Percentiles rank a stretch among this genome's conserved stretches.
Conservation (phyloP, 92 coral and sea anemone species). For the Heliopora coerulea region DNA sequence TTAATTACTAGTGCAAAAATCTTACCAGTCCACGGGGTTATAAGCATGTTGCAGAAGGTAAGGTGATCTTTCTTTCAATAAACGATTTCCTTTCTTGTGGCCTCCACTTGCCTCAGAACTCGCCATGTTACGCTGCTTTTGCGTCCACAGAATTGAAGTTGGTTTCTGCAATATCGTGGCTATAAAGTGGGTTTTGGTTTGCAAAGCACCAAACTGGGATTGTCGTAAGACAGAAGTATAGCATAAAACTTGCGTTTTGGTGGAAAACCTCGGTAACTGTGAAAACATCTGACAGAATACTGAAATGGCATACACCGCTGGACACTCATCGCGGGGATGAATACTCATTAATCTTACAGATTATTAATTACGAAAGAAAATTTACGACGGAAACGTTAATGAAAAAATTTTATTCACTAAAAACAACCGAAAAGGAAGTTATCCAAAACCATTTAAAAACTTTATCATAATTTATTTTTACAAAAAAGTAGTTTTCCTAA, state of each 20-base stretch:
- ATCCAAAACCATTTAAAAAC: no score
- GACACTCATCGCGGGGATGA: not conserved
- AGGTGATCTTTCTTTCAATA: constrained; percentile 84
- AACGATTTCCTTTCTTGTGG: constrained; percentile 50
- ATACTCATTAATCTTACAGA: not conserved
- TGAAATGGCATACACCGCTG: not conserved
- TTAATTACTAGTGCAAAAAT: not conserved
- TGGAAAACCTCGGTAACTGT: not conserved
- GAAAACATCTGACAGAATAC: not conserved
- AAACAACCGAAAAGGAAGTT: no score
- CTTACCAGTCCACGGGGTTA: constrained; percentile 97
- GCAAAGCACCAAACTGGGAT: not conserved
- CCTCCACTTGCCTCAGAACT: not conserved
- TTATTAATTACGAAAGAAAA: no score
- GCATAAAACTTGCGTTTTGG: not conserved
- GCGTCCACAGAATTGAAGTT: not conserved
- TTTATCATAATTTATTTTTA: no score
- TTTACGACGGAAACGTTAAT: no score
- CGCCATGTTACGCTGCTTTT: not conserved
- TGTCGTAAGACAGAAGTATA: not conserved
- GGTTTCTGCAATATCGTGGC: not conserved
- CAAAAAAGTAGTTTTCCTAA: no score
- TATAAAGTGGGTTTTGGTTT: not conserved
- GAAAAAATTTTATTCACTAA: no score
- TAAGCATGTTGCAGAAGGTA: constrained; percentile 93